Evolutionary conservation across 2,113 vertebrate genomes (phyloP).

Genomic region (Beaufortia kweichowensis): DNA sequence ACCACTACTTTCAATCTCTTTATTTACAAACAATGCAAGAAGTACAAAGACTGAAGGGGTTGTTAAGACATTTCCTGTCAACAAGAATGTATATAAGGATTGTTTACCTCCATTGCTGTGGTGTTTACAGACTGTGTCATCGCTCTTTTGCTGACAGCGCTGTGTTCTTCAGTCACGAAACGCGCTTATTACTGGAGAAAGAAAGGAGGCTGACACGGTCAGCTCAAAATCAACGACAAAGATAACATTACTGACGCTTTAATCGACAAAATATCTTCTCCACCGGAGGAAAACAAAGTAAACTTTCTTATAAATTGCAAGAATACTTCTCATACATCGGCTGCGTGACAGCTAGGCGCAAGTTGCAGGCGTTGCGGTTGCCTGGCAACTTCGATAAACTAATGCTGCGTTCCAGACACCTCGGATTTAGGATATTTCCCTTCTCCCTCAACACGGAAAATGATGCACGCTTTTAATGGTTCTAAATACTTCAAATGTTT

Average conservation of each 20-base stretch:
- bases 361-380: slow-evolving; percentile 23
- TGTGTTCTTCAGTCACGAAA: slow-evolving; percentile 15
- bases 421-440: too few relatives aligned
- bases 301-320: too few relatives aligned
- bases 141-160: neutral
- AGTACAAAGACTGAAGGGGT: neutral
- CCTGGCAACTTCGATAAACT: slow-evolving; percentile 42
- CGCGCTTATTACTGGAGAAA: neutral
- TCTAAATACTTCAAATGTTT: too few relatives aligned
- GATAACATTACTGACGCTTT: neutral
- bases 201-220: neutral
- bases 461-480: too few relatives aligned
- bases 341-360: neutral
- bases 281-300: neutral
- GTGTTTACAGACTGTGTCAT: neutral
- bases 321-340: neutral
- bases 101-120: slow-evolving; percentile 34
- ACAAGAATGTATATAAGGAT: neutral
- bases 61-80: neutral
- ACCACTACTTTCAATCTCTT: too few relatives aligned
- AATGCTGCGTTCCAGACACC: too few relatives aligned
- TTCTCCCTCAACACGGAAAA: too few relatives aligned
- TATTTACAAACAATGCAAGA: too few relatives aligned
- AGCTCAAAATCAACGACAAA: neutral
- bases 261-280: neutral